Evolutionary conservation across 2,888 invertebrate genomes (phyloP).

Genomic region (Zhuqinia jingwanae): DNA sequence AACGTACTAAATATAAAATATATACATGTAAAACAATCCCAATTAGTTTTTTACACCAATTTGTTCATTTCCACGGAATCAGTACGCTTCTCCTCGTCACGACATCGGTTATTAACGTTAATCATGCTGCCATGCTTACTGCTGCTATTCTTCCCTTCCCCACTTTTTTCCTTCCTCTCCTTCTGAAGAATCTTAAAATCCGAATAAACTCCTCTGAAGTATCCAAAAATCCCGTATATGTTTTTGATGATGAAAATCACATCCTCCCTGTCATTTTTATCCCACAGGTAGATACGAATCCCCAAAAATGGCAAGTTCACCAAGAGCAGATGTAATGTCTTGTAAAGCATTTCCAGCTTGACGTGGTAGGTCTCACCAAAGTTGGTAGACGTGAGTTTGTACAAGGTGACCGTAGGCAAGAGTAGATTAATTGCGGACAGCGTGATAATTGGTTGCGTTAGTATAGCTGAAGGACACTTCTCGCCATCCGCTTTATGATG

Average conservation of each 20-base stretch:
- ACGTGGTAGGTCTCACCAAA: constrained; percentile 80
- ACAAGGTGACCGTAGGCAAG: constrained; percentile 83
- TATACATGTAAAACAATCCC: no score
- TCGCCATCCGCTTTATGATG: neutral
- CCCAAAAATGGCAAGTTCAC: constrained; percentile 83
- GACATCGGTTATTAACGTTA: neutral
- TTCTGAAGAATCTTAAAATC: constrained; percentile 78
- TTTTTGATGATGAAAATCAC: constrained; percentile 84
- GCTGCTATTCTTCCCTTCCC: neutral
- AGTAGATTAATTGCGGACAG: constrained; percentile 83
- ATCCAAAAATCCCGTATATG: constrained; percentile 82
- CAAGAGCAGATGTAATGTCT: constrained; percentile 82
- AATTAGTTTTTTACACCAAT: neutral
- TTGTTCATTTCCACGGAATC: constrained; percentile 1
- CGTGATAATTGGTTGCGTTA: constrained; percentile 79
- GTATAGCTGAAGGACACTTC: neutral
- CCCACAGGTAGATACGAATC: constrained; percentile 83
- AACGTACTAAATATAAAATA: no score
- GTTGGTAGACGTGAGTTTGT: constrained; percentile 82
- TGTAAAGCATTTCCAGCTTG: constrained; percentile 80
- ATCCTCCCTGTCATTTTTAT: constrained; percentile 81
- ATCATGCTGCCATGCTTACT: neutral
- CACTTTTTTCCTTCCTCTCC: neutral
- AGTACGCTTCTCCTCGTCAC: neutral
- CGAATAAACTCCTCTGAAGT: constrained; percentile 81